phyloP scores from a whole-genome alignment of 2,888 invertebrate genomes.

The Pemphredon lugubris region DNA sequence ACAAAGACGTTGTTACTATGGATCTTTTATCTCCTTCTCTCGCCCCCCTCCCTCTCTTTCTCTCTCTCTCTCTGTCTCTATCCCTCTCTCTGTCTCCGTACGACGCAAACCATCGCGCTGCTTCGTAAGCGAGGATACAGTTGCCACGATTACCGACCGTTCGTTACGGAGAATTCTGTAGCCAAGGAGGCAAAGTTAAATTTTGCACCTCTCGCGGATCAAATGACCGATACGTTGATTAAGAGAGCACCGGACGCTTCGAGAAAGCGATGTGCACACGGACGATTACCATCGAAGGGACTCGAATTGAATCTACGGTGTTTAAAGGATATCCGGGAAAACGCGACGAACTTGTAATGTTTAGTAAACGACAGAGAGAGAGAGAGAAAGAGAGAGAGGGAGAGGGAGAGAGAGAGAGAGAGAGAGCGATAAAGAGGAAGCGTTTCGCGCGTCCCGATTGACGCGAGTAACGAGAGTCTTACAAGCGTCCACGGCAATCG shows the following conservation, averaged over 20 bases:
- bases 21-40: slow-evolving; percentile 36
- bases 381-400: too few species aligned
- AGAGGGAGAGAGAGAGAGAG: too few species aligned
- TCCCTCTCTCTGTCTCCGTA: slow-evolving; percentile 13
- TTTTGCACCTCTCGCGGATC: neutral
- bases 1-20: slow-evolving; percentile 66
- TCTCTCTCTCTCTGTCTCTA: slow-evolving; percentile 1
- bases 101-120: slow-evolving; percentile 28
- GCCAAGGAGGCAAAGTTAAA: slow-evolving; percentile 16
- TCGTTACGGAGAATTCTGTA: slow-evolving; percentile 26
- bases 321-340: too few species aligned
- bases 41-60: slow-evolving; percentile 10
- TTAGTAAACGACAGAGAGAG: too few species aligned
- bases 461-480: neutral
- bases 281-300: too few species aligned
- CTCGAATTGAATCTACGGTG: too few species aligned
- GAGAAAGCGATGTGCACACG: too few species aligned
- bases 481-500: neutral
- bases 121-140: slow-evolving; percentile 18
- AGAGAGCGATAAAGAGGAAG: too few species aligned
- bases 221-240: neutral
- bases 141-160: slow-evolving; percentile 36
- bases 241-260: too few species aligned
- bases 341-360: too few species aligned
- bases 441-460: neutral